These are phyloP conservation scores for Ursus arctos DNA, from an alignment of 2,113 vertebrate species.

Conservation along the genomic window DNA sequence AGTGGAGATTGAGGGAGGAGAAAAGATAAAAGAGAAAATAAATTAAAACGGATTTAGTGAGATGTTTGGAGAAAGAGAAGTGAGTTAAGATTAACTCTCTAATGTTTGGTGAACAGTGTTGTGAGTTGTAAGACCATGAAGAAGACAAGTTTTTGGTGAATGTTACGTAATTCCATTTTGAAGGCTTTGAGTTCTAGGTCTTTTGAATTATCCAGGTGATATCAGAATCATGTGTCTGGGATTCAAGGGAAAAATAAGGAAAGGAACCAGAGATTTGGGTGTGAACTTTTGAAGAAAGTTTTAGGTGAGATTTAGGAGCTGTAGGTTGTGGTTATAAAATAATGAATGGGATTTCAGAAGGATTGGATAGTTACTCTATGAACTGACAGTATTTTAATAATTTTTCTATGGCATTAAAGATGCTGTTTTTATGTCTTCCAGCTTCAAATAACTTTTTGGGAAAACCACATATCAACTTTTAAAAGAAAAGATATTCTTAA, in stretches of 20 bases:
- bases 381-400: neutral
- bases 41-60: neutral
- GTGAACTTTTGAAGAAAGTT: neutral
- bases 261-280: neutral
- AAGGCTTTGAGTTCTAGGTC: neutral
- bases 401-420: neutral
- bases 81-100: neutral
- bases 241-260: neutral
- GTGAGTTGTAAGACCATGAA: neutral
- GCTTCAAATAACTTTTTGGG: constrained; percentile 38
- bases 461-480: constrained; percentile 44
- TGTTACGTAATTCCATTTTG: constrained; percentile 6
- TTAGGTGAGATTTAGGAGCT: neutral
- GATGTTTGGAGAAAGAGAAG: neutral
- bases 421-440: neutral
- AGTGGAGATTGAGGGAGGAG: neutral
- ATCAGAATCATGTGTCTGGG: neutral
- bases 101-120: neutral
- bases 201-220: neutral
- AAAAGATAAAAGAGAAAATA: constrained; percentile 12
- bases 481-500: constrained; percentile 50
- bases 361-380: neutral
- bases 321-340: neutral
- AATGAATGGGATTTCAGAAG: neutral
- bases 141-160: neutral